A percentile compares a stretch with the other conserved stretches of the same genome.
Conservation (phyloP, 2,797 vertebrate genomes). For the Artibeus lituratus region DNA sequence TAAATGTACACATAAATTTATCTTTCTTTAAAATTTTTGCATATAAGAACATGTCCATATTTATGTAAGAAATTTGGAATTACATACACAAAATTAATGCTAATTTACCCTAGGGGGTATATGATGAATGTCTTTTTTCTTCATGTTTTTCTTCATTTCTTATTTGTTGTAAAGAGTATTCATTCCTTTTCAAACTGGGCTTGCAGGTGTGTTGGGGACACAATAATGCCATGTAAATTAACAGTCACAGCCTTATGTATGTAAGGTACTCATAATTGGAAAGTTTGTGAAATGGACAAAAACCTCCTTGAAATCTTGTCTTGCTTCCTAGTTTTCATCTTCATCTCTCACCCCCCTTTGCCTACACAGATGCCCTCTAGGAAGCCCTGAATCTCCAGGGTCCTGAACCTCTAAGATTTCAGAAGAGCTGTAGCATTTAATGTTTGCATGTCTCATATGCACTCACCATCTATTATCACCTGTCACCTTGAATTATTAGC, state of each 20-base stretch:
- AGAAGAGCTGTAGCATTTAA: not conserved
- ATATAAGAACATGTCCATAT: not conserved
- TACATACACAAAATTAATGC: not conserved
- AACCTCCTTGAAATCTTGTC: not conserved
- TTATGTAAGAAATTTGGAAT: not conserved
- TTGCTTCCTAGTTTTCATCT: not conserved
- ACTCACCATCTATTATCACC: not conserved
- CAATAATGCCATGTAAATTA: not conserved
- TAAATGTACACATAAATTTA: not conserved
- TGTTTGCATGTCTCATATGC: not conserved
- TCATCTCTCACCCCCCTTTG: not conserved
- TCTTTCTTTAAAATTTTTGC: not conserved
- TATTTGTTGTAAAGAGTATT: not conserved
- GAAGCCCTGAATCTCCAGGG: not conserved
- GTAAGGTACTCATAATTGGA: not conserved
- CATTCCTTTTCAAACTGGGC: not conserved
- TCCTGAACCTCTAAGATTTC: not conserved
- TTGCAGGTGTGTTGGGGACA: not conserved
- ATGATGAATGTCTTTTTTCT: not conserved
- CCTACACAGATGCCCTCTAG: not conserved
- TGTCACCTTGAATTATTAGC: not conserved
- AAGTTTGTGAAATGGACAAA: not conserved
- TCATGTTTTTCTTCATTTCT: not conserved
- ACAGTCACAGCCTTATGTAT: not conserved
- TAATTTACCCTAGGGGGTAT: not conserved